Evolutionary conservation across 2,888 invertebrate species (phyloP), one percentile per base, ranked within the genome.

Genomic region (Xanthorhoe spadicearia): DNA sequence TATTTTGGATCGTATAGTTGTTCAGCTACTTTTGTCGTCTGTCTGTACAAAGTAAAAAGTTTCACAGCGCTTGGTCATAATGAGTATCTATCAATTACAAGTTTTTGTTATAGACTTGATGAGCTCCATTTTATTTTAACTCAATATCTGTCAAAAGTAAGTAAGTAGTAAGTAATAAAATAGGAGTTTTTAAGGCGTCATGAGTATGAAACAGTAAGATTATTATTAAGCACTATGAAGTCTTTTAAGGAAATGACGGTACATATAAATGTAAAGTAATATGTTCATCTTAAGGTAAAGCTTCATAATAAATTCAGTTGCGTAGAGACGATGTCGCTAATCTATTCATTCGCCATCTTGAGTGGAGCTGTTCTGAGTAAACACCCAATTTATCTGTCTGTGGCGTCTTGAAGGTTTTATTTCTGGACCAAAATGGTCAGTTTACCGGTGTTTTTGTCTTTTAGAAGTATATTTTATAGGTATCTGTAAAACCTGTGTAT

Each of bases 81-180:
- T 74, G 73, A 77, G 74, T 68, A 68, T 72, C 17, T 53, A 75
- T 78, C 75, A 77, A 78, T 79, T 77, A 80, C 71, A 77, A 79
- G 75, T 81, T 77, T 64, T 57, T 55, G 59, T 28, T 79, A 77
- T n/a, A 0, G 13, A 49, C 49, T 51, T 59, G 46, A n/a, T 46
- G 46, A 46, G 48, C 8, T 13, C 10, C 10, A 13, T 13, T 13
- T 43, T 13, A 13, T n/a, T n/a, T n/a, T n/a, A n/a, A n/a, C n/a
- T n/a, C n/a, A n/a, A n/a, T n/a, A n/a, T n/a, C n/a, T n/a, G n/a
- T n/a, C n/a, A n/a, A n/a, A n/a, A n/a, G n/a, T n/a, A n/a, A n/a
- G n/a, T n/a, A n/a, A n/a, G n/a, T n/a, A n/a, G n/a, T n/a, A n/a
- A n/a, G n/a, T n/a, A n/a, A n/a, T n/a, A n/a, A n/a, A n/a, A n/a